A percentile compares a stretch with the other conserved stretches of the same genome.
Conservation (phyloP, 2,113 vertebrate species). For the Motacilla alba region DNA sequence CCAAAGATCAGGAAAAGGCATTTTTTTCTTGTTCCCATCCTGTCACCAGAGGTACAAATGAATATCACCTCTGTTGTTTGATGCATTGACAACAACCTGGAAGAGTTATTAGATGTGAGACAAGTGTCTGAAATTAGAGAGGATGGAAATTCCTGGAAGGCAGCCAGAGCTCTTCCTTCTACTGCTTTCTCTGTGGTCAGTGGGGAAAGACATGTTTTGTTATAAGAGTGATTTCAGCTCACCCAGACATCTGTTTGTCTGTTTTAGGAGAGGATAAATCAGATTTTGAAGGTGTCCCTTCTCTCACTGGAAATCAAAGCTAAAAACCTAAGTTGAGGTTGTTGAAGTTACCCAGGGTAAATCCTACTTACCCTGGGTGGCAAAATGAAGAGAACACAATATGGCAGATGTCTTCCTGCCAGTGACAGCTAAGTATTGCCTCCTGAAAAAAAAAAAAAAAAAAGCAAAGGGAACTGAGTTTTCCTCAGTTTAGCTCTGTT, state of each 20-base stretch:
- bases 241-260: not conserved
- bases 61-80: not conserved
- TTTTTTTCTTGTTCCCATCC: not conserved
- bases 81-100: not conserved
- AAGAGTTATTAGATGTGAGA: not conserved
- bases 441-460: not conserved
- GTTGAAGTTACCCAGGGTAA: not conserved
- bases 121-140: not conserved
- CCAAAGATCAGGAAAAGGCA: not conserved
- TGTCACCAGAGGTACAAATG: not conserved
- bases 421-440: not conserved
- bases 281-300: not conserved
- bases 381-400: not conserved
- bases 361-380: not conserved
- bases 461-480: not conserved
- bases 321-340: not conserved
- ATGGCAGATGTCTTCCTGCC: not conserved
- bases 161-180: not conserved
- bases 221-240: not conserved
- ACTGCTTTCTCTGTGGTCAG: not conserved
- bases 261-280: not conserved
- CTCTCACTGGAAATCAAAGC: not conserved
- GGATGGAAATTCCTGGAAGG: not conserved
- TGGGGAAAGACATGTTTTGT: not conserved
- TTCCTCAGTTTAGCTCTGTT: not conserved